Evolutionary conservation across 2,888 invertebrate genomes (phyloP), one percentile per base, ranked within the genome.

Genomic region (Nomada ruficornis): DNA sequence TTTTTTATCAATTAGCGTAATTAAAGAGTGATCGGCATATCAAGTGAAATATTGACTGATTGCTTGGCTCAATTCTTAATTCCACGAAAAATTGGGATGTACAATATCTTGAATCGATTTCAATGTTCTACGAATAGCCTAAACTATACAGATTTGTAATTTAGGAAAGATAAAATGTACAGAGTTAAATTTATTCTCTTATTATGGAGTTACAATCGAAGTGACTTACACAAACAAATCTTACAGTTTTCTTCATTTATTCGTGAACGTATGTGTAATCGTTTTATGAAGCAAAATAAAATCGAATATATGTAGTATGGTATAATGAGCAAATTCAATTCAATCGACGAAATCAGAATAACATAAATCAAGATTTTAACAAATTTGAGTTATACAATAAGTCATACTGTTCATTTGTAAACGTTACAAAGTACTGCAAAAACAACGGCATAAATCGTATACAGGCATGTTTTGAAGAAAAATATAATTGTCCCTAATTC

Each of bases 81-180:
- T 68, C 3, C 20, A 55, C 13, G 13, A 65, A 29, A 65, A 20
- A 15, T 20, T 13, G 11, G 4, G 44, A 29, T 20, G 1, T 2
- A 1, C 2, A 47, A 69, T 54, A 3, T 42, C 23, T 76, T 9
- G 44, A 59, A 47, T 54, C 79, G 79, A 81, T 73, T 81, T 81
- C 77, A 64, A 77, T 68, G 36, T 55, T 68, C 72, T 68, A 72
- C 29, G 13, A 52, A 64, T 57, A 72, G 80, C 68, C 72, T 77
- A 78, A 80, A 72, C 42, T 68, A 69, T 68, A 77, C 57, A 77
- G 36, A 72, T 70, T 72, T 62, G 63, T 77, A 78, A 80, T 68
- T 44, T 77, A 72, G 60, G 50, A 29, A 68, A 23, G 60, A 52
- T 72, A 57, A 15, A 42, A 36, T 23, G 55, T 77, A 15, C 13